Percentiles rank a stretch among this genome's conserved stretches.
Evolutionary conservation across 2,888 invertebrate species (phyloP).

Genomic region (Bursaphelenchus okinawaensis): DNA sequence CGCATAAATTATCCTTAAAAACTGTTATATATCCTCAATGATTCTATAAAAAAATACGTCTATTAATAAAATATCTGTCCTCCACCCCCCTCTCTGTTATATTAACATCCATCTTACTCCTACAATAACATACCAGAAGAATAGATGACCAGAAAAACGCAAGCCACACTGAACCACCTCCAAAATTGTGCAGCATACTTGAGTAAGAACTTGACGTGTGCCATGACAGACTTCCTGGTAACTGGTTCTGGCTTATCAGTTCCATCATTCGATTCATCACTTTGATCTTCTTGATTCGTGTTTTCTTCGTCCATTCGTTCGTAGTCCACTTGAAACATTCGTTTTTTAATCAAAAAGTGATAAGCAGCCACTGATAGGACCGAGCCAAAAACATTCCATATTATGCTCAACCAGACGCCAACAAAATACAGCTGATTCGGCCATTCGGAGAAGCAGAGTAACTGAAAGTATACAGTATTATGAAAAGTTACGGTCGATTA

Average conservation of each 20-base stretch:
- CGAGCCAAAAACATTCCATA: conserved; percentile 18
- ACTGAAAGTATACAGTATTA: too few species aligned
- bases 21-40: too few species aligned
- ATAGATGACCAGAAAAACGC: conserved; percentile 48
- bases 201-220: conserved; percentile 38
- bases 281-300: neutral
- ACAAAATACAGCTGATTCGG: conserved; percentile 30
- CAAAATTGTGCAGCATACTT: conserved; percentile 41
- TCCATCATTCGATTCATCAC: neutral
- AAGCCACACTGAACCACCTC: conserved; percentile 47
- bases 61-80: too few species aligned
- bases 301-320: neutral
- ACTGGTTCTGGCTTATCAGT: conserved; percentile 12
- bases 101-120: too few species aligned
- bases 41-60: too few species aligned
- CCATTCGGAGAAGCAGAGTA: conserved; percentile 37
- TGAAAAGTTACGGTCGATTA: too few species aligned
- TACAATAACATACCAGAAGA: conserved; percentile 35
- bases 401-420: conserved; percentile 34
- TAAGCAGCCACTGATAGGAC: neutral
- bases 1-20: too few species aligned
- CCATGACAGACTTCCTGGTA: conserved; percentile 14
- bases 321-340: neutral
- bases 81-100: too few species aligned
- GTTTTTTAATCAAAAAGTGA: neutral